These are phyloP conservation scores for Eubucco bourcierii DNA, from an alignment of 2,113 vertebrate species.

Conservation along the genomic window DNA sequence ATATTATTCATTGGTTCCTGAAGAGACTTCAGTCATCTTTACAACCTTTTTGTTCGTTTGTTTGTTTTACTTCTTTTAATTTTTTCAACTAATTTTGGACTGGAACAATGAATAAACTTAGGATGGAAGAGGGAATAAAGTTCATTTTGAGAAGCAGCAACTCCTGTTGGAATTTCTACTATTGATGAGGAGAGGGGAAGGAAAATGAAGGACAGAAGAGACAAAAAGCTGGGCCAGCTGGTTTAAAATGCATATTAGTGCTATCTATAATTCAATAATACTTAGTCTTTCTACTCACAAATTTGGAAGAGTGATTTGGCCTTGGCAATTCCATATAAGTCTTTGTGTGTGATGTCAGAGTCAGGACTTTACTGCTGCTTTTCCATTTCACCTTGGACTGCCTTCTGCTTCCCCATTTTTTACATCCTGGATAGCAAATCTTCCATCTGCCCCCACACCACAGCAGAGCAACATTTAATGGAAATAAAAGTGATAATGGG, in stretches of 20 bases:
- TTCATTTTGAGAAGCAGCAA: neutral
- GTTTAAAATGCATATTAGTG: neutral
- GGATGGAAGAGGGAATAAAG: neutral
- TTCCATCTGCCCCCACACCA: neutral
- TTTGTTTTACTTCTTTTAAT: conserved; percentile 34
- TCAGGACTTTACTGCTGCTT: neutral
- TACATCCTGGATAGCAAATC: neutral
- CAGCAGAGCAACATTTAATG: neutral
- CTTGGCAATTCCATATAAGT: neutral
- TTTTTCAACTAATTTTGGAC: neutral
- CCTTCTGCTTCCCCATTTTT: neutral
- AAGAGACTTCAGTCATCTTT: neutral
- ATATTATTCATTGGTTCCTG: conserved; percentile 21
- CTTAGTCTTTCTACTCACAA: neutral
- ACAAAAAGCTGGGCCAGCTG: neutral
- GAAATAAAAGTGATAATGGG: neutral
- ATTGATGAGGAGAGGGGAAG: neutral
- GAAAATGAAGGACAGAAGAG: neutral
- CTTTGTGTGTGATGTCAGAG: neutral
- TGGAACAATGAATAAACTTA: neutral
- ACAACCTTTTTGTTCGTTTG: neutral
- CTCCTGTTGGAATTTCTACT: neutral
- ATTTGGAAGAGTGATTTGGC: neutral
- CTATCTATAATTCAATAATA: neutral
- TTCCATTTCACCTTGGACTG: neutral